phyloP scores from a whole-genome alignment of 2,113 vertebrate genomes.

The Pachyramphus minor region DNA sequence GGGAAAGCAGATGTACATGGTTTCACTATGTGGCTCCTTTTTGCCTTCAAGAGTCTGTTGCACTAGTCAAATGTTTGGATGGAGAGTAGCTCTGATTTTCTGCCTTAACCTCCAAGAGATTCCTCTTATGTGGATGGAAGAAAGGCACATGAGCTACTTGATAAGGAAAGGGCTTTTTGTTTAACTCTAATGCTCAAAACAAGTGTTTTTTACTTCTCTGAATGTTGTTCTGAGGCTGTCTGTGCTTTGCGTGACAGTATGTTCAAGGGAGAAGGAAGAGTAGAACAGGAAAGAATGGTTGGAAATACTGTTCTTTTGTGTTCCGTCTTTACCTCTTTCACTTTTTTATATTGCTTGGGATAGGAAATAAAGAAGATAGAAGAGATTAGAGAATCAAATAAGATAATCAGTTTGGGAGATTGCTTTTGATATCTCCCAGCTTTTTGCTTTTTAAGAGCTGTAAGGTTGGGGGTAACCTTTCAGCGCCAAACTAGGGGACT shows the following conservation, averaged over 20 bases:
- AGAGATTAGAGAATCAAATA: neutral
- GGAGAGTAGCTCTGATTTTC: neutral
- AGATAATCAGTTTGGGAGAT: neutral
- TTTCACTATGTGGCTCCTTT: neutral
- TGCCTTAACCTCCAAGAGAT: neutral
- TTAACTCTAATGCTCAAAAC: neutral
- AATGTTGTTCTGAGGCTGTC: neutral
- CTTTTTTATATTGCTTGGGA: neutral
- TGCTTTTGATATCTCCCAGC: neutral
- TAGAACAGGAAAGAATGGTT: neutral
- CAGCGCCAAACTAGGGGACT: neutral
- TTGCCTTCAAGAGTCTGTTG: neutral
- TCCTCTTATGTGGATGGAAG: neutral
- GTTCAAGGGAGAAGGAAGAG: neutral
- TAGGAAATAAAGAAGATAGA: neutral
- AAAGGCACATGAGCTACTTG: neutral
- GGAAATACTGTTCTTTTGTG: neutral
- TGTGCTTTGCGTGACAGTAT: neutral
- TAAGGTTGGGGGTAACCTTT: neutral
- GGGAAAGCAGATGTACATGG: neutral
- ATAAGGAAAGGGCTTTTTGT: neutral
- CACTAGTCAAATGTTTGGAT: neutral
- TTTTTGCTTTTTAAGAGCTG: neutral
- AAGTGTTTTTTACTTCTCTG: neutral
- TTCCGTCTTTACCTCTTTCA: neutral